Base-by-base conservation (phyloP, 2,113 vertebrate genomes). In the Gallinago jamesoni region DNA sequence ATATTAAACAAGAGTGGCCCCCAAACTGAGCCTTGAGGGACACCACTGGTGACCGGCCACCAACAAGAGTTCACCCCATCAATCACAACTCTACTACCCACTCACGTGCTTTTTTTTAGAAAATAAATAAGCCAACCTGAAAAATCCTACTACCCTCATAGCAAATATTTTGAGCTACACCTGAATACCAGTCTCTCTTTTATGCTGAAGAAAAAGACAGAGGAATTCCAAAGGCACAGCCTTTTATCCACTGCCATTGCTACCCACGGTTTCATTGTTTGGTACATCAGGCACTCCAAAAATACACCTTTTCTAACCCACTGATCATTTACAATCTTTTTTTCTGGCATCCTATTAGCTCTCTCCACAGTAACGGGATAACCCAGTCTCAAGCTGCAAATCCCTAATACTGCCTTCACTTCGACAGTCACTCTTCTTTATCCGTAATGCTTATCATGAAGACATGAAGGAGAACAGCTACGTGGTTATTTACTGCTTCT, bases 361-460 rank as follows among this genome's bases (percentile, higher is more conserved):
- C 28, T 75, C 25, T 64, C 30, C 66, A 78, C 43, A 68, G 30
- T 57, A 89, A 68, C 13, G 14, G 27, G 53, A 73, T 87, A 91
- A 93, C 92, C 56, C 78, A 75, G 60, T 63, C 81, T 95, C 43
- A 94, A 50, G 14, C 21, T 76, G 35, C 70, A 94, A 86, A 92
- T 43, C 24, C 30, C 53, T 55, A 86, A 9, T 3, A 43, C n/a
- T 59, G 9, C 64, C 55, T 53, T 80, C 82, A 81, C 57, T 80
- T 75, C 79, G 27, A 50, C 8, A 80, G n/a, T 45, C 57, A n/a
- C 31, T 64, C 25, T 55, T 45, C 57, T 67, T 92, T 66, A 60
- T 39, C 55, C 30, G 33, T 41, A 74, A 47, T 5, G 16, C n/a
- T 80, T 70, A 37, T 5, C 59, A 90, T 59, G 24, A 78, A 86